Base-by-base conservation (phyloP, 1,140 invertebrate genomes). In the Caenorhabditis briggsae region DNA sequence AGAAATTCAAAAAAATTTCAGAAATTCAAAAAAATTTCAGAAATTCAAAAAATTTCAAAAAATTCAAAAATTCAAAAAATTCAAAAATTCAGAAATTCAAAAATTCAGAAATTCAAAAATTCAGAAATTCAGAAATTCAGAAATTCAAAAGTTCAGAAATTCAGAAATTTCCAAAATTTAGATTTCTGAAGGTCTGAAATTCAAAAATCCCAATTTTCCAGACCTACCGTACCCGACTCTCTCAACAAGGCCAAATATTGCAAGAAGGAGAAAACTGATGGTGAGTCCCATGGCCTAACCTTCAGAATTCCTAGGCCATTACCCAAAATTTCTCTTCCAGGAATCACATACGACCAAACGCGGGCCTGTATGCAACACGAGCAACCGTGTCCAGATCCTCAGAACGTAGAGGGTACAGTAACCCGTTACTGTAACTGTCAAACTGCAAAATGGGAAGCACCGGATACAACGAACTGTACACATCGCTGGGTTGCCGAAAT, bases 401-500 rank as follows among this genome's bases (percentile, higher is more conserved):
- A 86, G n/a, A 86, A 83, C n/a, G 70, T 86, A 0, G 61, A 78
- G 16, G 85, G 85, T 41, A 83, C 82, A 48, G 64, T 86, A 48
- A 55, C 58, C 43, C 46, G 85, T 23, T 82, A 59, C 55, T 88
- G 87, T 74, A 82, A 88, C 59, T 88, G 87, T 56, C 50, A 78
- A 46, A 87, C 87, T 25, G 84, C 65, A 5, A 86, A 85, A 46
- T 88, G 87, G 87, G 87, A 87, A 14, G n/a, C 78, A 25, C 84
- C 88, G 70, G 83, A 88, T 41, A 88, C 83, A 61, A 88, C 59
- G 33, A 88, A 88, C 53, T 88, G 88, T 53, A 88, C 86, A 9
- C 88, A 88, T 70, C 86, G 84, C 56, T 88, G 88, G 88, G 83
- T 88, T 8, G 86, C 84, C 7, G 86, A 88, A 33, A 56, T 88